Evolutionary conservation across 2,888 invertebrate species (phyloP).

Genomic region (Tuberolachnus salignus): DNA sequence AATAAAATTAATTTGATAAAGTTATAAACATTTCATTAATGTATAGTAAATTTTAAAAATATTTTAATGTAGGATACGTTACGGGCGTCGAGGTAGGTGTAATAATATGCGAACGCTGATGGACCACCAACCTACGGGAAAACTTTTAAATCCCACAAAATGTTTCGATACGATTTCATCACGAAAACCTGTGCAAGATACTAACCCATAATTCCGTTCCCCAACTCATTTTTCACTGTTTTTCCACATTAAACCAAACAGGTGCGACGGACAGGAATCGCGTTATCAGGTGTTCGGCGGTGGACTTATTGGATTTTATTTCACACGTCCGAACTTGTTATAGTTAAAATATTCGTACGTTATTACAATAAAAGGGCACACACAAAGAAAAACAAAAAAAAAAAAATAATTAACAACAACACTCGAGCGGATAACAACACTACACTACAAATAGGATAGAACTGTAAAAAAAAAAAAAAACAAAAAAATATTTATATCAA

Average conservation of each 20-base stretch:
- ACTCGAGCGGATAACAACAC: background rate
- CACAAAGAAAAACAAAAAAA: too few relatives aligned
- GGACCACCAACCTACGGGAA: too few relatives aligned
- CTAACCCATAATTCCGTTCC: conserved; percentile 74
- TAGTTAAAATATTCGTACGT: background rate
- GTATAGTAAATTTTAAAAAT: too few relatives aligned
- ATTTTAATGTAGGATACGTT: too few relatives aligned
- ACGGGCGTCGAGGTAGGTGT: too few relatives aligned
- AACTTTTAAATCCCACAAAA: too few relatives aligned
- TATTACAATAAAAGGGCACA: background rate
- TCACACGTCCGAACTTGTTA: conserved; percentile 5
- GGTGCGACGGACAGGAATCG: conserved; percentile 10
- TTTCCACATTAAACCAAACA: conserved; percentile 53
- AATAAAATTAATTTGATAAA: too few relatives aligned
- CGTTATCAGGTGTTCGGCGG: conserved; percentile 22
- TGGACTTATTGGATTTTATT: conserved; percentile 18
- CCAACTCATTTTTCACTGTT: conserved; percentile 68
- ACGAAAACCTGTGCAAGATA: conserved; percentile 58
- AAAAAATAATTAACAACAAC: too few relatives aligned
- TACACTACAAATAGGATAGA: background rate
- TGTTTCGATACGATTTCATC: background rate
- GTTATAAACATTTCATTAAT: too few relatives aligned
- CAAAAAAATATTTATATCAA: too few relatives aligned
- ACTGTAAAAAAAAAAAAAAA: background rate
- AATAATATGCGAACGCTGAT: too few relatives aligned